A percentile compares a stretch with the other conserved stretches of the same genome.
Conservation (phyloP, 2,888 invertebrate species). For the Caenorhabditis sp. region DNA sequence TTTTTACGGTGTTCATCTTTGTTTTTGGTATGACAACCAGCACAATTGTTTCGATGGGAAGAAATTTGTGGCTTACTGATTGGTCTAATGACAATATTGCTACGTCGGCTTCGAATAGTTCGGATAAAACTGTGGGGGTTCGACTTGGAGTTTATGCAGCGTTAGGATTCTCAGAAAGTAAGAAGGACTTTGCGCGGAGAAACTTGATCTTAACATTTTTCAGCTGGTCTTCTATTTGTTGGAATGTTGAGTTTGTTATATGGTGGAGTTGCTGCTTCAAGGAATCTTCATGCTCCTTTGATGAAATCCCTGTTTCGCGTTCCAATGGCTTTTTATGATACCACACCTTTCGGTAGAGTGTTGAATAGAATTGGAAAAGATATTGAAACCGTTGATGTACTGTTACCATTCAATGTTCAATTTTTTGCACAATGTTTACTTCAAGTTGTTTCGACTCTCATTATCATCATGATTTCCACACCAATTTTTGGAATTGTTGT, state of each 20-base stretch:
- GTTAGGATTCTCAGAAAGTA: constrained; percentile 67
- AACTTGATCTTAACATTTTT: background rate
- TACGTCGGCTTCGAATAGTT: constrained; percentile 23
- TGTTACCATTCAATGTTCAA: constrained; percentile 68
- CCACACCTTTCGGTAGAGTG: constrained; percentile 69
- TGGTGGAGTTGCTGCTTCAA: constrained; percentile 65
- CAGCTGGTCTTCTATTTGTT: constrained; percentile 63
- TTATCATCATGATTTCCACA: constrained; percentile 69
- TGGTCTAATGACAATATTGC: constrained; percentile 69
- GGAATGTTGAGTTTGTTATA: constrained; percentile 68
- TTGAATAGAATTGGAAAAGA: constrained; percentile 69
- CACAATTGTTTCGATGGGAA: constrained; percentile 64
- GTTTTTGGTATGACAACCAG: constrained; percentile 60
- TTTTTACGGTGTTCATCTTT: constrained; percentile 54
- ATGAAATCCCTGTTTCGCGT: constrained; percentile 66
- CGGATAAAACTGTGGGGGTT: constrained; percentile 43
- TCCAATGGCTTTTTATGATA: constrained; percentile 69
- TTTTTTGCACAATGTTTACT: constrained; percentile 67
- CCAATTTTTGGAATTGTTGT: constrained; percentile 68
- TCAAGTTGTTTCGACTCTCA: constrained; percentile 66
- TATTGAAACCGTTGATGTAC: constrained; percentile 69
- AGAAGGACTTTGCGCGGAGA: background rate
- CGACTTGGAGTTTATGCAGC: constrained; percentile 67
- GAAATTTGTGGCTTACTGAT: constrained; percentile 69
- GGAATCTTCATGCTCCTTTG: constrained; percentile 68